These are phyloP conservation scores for Xenopus laevis DNA, from an alignment of 2,113 vertebrate genomes.

Conservation along the genomic window DNA sequence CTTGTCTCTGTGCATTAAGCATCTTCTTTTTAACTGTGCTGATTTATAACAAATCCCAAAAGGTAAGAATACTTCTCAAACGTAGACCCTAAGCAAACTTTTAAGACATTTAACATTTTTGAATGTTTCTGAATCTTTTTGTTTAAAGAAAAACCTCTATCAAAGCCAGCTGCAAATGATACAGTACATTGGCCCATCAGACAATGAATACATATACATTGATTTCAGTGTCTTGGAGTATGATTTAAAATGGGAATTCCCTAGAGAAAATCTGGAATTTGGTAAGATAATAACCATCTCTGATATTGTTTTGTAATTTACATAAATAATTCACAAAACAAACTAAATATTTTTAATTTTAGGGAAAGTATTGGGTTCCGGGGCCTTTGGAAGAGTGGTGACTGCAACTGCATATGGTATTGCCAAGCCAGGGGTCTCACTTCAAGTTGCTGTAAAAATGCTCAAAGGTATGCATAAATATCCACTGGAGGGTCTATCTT, in stretches of 20 bases:
- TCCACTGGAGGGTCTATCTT: too few species aligned
- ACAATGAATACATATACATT: conserved; percentile 91
- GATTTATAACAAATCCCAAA: conserved; percentile 64
- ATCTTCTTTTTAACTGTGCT: conserved; percentile 45
- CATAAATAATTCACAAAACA: background rate
- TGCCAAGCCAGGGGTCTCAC: conserved; percentile 71
- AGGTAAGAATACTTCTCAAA: conserved; percentile 59
- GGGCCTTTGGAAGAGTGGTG: conserved; percentile 91
- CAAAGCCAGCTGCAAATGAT: conserved; percentile 80
- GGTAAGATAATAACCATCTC: conserved; percentile 64
- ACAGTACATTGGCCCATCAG: conserved; percentile 76
- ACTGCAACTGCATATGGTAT: conserved; percentile 91
- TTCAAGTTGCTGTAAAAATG: conserved; percentile 96
- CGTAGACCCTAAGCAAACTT: too few species aligned
- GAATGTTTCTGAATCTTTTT: conserved; percentile 34
- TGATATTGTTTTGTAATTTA: background rate
- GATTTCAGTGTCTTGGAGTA: conserved; percentile 87
- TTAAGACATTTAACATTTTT: too few species aligned
- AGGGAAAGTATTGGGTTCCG: conserved; percentile 87
- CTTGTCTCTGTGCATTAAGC: conserved; percentile 57
- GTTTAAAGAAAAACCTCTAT: conserved; percentile 38
- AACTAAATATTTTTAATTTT: conserved; percentile 36
- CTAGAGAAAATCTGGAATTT: conserved; percentile 89
- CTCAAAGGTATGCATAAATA: conserved; percentile 77
- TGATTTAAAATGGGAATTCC: conserved; percentile 89